Evolutionary conservation across 2,888 invertebrate species (phyloP), one percentile per base, ranked within the genome.

Genomic region (Patella caerulea): DNA sequence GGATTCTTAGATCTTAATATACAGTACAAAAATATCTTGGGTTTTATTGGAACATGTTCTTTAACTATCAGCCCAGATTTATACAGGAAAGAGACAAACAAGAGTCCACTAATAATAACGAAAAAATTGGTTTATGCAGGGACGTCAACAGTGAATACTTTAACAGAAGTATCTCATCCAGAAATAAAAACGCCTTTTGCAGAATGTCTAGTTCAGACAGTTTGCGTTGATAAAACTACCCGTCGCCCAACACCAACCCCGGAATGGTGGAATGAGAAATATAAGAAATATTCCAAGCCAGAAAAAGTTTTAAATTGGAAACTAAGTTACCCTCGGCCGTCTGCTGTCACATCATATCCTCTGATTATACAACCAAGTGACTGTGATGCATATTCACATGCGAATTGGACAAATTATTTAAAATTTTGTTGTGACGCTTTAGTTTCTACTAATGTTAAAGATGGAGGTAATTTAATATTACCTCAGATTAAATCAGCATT

Each of bases 251-350:
- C 52, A 14, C 59, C 78, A 69, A 75, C 70, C 54, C 80, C 78
- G 55, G 78, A 78, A 45, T 80, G 80, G 80, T 80, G 80, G 80
- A 78, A 71, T 17, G 74, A 75, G 11, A 80, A 78, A 71, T 80
- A 80, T 72, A 71, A 29, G 5, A 19, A 71, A 17, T 19, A 56
- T 56, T 45, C 55, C 2, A 24, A 71, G 24, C 45, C n/a, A 5
- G 76, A 72, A 34, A 70, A 59, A 19, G 45, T 65, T 14, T 65
- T 59, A 15, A 69, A 52, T 3, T 52, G 19, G 19, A n/a, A 45
- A 55, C 5, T 69, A 19, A 59, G 3, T 65, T 65, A 69, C 52
- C 59, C 59, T 0, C 72, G 74, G 17, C 65, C 72, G 29, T 24
- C 55, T 5, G 14, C n/a, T 7, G 2, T 72, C 19, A 29, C 34